Conservation (phyloP, 35 echinoderm and acorn worm genomes). For the Amphiura filiformis region DNA sequence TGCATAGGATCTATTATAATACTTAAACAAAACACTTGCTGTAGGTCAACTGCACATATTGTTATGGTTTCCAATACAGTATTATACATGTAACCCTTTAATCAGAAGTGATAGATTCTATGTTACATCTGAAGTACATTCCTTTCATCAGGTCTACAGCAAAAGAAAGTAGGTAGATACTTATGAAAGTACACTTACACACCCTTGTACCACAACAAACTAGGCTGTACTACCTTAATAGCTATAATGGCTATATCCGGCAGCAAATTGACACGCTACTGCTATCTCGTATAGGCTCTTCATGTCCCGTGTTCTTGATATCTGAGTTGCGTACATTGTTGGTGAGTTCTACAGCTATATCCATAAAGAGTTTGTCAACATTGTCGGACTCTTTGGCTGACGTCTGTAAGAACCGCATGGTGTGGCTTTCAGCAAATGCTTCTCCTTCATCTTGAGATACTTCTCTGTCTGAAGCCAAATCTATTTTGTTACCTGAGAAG, state of each 20-base stretch:
- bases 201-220: no score
- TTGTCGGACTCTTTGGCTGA: constrained; percentile 98
- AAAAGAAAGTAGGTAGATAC: no score
- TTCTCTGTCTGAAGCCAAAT: constrained; percentile 76
- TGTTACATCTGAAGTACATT: no score
- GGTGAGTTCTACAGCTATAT: constrained; percentile 90
- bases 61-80: no score
- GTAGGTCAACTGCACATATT: no score
- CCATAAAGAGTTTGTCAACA: constrained; percentile 90
- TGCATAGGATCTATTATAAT: no score
- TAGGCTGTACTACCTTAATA: no score
- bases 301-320: constrained; percentile 58
- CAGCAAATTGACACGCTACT: constrained; percentile 79
- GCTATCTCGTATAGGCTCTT: constrained; percentile 79
- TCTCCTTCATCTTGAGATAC: constrained; percentile 73
- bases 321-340: constrained; percentile 84
- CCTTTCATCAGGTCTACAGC: no score
- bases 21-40: no score
- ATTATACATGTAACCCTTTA: no score
- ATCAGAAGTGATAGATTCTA: no score
- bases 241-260: background rate
- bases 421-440: constrained; percentile 73
- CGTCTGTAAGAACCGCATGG: constrained; percentile 86
- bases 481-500: constrained; percentile 86
- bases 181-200: no score